Conservation (phyloP, 2,888 invertebrate genomes). For the Drosophila subsilvestris region DNA sequence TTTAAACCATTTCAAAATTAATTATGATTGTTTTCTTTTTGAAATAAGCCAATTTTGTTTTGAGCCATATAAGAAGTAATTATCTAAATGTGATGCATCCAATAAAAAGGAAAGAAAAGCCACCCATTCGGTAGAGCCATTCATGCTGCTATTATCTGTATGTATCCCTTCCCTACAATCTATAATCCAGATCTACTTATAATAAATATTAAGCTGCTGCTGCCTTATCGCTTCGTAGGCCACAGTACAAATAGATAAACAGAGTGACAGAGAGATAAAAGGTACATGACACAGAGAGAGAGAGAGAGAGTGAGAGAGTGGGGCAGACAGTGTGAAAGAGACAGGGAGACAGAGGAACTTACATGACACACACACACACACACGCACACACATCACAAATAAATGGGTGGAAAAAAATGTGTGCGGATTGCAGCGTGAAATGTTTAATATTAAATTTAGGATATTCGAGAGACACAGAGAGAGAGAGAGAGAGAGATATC, state of each 20-base stretch:
- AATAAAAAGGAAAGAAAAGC: too few species aligned
- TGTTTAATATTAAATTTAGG: neutral
- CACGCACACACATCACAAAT: slow-evolving; percentile 15
- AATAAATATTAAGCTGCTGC: neutral
- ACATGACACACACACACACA: slow-evolving; percentile 17
- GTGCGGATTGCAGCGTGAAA: slow-evolving; percentile 34
- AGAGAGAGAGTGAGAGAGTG: neutral
- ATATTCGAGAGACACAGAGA: neutral
- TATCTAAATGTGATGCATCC: too few species aligned
- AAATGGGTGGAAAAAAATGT: neutral
- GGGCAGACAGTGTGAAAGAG: slow-evolving; percentile 3
- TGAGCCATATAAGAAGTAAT: too few species aligned
- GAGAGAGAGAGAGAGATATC: slow-evolving; percentile 2
- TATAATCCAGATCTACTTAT: too few species aligned
- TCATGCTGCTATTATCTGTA: too few species aligned
- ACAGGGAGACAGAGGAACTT: slow-evolving; percentile 19
- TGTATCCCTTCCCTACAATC: too few species aligned
- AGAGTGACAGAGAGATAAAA: neutral
- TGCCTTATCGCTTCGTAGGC: neutral
- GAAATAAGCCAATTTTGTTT: too few species aligned
- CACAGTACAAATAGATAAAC: neutral
- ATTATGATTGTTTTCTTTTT: too few species aligned
- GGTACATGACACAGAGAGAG: neutral
- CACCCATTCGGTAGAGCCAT: too few species aligned
- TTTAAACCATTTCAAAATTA: too few species aligned